Evolutionary conservation across 2,888 invertebrate genomes (phyloP), one percentile per base, ranked within the genome.

Genomic region (Trichogramma evanescens): DNA sequence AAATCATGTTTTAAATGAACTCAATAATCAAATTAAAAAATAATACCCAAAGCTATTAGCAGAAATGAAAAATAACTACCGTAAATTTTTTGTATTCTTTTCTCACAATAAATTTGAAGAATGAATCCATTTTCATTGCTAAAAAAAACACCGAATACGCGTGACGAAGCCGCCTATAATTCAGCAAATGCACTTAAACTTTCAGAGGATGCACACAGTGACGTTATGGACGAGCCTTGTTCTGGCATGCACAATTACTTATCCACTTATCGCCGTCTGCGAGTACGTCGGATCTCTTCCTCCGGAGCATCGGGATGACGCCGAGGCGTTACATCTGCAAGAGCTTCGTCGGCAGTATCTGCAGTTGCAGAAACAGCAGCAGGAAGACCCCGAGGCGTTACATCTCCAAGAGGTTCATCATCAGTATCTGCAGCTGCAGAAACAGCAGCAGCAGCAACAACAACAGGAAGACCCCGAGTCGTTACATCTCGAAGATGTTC

Each of bases 121-220:
- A 26, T 26, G 26, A 26, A 26, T 26, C 26, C 2, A 26, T 26
- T 26, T 26, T 26, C 26, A 26, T 26, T 26, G 26, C 26, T 26
- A 26, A 26, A 26, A 26, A 26, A 26, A 26, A 26, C 26, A 26
- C 2, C 26, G 26, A 26, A 26, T 26, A 26, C 26, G 26, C 1
- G 26, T 2, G 26, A 26, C 26, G 26, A 26, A 26, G 26, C 26
- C 26, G 26, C 2, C 26, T 26, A 26, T 26, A 26, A 26, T 26
- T 26, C 26, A 26, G 3, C 26, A 26, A 26, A 26, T 26, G 26
- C 26, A 26, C 26, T 26, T 26, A 26, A 26, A 26, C 26, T 26
- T 26, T 26, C 67, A 74, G 74, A 73, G 68, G 66, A 74, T 74
- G 74, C 68, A 66, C 65, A 63, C 68, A 60, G 67, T 68, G 58